Base-by-base conservation (phyloP, 2,888 invertebrate genomes). In the Polydrusus pterygomalis region DNA sequence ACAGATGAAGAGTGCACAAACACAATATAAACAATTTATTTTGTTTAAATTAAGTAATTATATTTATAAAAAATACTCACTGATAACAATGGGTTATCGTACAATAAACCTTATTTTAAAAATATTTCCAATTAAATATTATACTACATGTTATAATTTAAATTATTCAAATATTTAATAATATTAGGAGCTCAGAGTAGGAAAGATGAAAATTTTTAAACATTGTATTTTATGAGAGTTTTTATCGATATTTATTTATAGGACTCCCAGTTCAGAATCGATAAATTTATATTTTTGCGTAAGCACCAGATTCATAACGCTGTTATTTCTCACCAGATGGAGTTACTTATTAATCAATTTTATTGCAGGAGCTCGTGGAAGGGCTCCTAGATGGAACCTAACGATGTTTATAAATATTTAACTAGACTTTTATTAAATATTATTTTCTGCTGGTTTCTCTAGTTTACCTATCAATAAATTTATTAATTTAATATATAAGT, bases 111-210 rank as follows among this genome's bases (percentile, higher is more conserved):
- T 43, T 43, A 34, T 9, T 34, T 47, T 17, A 17, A 47, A 47
- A 17, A 47, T 20, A 51, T 11, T n/a, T 51, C 1, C 0, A 51
- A 20, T 49, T 49, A 7, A 6, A n/a, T 13, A 45, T n/a, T n/a
- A n/a, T n/a, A n/a, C n/a, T 45, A 45, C n/a, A 17, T 47, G 9
- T 8, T 25, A 54, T 54, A 10, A 34, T 56, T 56, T 56, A 56
- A 20, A 51, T 56, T 56, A 56, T 56, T 56, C 15, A 34, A 56
- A 56, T 34, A 56, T 34, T 56, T 56, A 56, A 8, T 56, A n/a
- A 8, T 56, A 56, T 34, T 34, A 56, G 56, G 56, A 56, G 56
- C 15, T 9, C 56, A 56, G 56, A 5, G 13, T 15, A 7, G n/a
- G 2, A 7, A 15, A 15, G 56, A 56, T n/a, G 34, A 15, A 34